Conservation (phyloP, 2,888 invertebrate genomes). For the Dicyrtoma fusca region DNA sequence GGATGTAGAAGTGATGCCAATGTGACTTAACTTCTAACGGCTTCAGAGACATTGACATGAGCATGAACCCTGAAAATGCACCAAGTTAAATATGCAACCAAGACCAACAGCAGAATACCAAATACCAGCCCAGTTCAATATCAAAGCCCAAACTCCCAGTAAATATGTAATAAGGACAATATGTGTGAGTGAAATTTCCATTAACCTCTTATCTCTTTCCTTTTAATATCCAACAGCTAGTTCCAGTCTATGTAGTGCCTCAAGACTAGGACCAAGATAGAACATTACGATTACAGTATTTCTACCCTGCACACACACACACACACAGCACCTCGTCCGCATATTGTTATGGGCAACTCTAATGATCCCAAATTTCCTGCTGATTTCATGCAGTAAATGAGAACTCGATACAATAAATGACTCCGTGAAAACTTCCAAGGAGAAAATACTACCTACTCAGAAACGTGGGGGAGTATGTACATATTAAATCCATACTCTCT, state of each 20-base stretch:
- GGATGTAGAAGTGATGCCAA: too few species aligned
- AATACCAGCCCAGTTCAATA: neutral
- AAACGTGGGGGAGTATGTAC: neutral
- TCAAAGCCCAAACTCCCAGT: neutral
- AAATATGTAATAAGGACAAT: slow-evolving; percentile 15
- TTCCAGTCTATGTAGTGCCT: slow-evolving; percentile 5
- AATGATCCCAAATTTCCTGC: slow-evolving; percentile 31
- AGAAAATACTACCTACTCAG: slow-evolving; percentile 3
- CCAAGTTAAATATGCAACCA: slow-evolving; percentile 1
- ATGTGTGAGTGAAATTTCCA: slow-evolving; percentile 39
- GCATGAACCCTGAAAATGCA: neutral
- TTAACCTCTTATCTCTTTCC: slow-evolving; percentile 40
- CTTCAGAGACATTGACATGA: too few species aligned
- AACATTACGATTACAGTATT: neutral
- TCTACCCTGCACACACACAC: neutral
- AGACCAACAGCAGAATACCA: neutral
- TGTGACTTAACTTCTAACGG: too few species aligned
- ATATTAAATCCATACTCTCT: neutral
- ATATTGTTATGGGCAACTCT: slow-evolving; percentile 21
- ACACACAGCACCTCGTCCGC: slow-evolving; percentile 6
- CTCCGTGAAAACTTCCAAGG: neutral
- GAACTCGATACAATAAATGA: slow-evolving; percentile 30
- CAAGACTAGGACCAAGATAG: neutral
- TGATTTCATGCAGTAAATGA: slow-evolving; percentile 27
- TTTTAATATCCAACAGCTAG: slow-evolving; percentile 26